These are phyloP conservation scores for Saccostrea echinata DNA, from an alignment of 1,140 invertebrate genomes.

Conservation along the genomic window DNA sequence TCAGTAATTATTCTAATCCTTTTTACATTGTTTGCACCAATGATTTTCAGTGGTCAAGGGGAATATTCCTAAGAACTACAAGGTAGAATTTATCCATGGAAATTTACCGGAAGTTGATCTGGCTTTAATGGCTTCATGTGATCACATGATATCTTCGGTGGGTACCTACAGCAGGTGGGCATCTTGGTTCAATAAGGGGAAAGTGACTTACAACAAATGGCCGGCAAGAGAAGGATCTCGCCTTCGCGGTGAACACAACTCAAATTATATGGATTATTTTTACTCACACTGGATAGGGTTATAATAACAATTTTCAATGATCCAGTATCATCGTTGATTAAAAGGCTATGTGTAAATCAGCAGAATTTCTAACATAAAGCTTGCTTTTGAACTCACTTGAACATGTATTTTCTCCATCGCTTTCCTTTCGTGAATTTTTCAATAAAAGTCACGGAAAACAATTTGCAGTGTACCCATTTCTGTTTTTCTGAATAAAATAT, in stretches of 20 bases:
- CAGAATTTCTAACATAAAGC: too few species aligned
- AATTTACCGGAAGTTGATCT: constrained; percentile 65
- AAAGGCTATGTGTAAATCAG: too few species aligned
- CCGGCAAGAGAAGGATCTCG: constrained; percentile 56
- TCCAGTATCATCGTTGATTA: too few species aligned
- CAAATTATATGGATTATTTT: constrained; percentile 59
- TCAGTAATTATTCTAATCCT: constrained; percentile 48
- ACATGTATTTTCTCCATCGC: too few species aligned
- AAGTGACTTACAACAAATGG: constrained; percentile 69
- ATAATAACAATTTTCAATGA: too few species aligned
- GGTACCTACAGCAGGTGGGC: constrained; percentile 75
- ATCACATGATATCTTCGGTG: constrained; percentile 71
- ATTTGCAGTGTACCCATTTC: too few species aligned
- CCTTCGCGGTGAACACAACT: constrained; percentile 47
- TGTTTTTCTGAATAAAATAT: too few species aligned
- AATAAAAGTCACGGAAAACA: too few species aligned
- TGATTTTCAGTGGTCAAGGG: constrained; percentile 52
- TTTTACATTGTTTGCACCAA: constrained; percentile 61
- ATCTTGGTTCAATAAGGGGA: constrained; percentile 69
- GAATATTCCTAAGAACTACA: constrained; percentile 47
- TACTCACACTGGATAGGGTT: constrained; percentile 60
- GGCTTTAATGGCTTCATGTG: constrained; percentile 62
- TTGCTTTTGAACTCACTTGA: too few species aligned
- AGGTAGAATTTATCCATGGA: constrained; percentile 32
- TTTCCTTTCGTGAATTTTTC: too few species aligned